These are phyloP conservation scores for Sycophila sp. DNA, from an alignment of 1,140 invertebrate species.

Conservation along the genomic window DNA sequence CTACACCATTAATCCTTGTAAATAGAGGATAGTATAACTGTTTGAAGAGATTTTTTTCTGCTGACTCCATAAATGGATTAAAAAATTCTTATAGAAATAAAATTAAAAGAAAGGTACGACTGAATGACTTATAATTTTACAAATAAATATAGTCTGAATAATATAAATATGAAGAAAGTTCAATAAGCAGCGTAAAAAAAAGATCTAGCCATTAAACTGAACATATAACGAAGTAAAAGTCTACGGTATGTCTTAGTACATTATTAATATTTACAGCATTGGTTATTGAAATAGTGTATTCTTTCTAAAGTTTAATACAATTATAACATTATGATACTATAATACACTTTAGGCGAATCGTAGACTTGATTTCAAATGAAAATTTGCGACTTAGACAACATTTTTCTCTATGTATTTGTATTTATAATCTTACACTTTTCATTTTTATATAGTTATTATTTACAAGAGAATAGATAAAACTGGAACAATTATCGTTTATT, in stretches of 20 bases:
- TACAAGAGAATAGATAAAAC: conserved; percentile 54
- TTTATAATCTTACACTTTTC: conserved; percentile 8
- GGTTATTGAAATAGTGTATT: background rate
- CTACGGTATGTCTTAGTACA: background rate
- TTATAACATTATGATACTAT: conserved; percentile 20
- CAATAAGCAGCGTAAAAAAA: background rate
- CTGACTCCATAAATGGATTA: no score
- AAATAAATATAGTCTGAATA: no score
- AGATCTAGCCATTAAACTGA: background rate
- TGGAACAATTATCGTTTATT: conserved; percentile 34
- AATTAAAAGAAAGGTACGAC: no score
- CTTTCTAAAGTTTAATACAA: background rate
- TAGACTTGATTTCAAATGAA: conserved; percentile 7
- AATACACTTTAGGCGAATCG: conserved; percentile 18
- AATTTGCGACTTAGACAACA: conserved; percentile 5
- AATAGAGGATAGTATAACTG: no score
- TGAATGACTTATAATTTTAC: no score
- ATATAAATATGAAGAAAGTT: no score
- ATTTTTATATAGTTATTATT: conserved; percentile 45
- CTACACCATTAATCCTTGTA: no score
- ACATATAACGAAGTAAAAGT: conserved; percentile 5
- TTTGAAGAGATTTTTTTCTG: no score
- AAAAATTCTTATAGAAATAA: no score
- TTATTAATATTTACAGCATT: conserved; percentile 31
- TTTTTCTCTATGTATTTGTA: conserved; percentile 17